Base-by-base conservation (phyloP, 2,797 vertebrate genomes). In the Sarcoramphus papa region DNA sequence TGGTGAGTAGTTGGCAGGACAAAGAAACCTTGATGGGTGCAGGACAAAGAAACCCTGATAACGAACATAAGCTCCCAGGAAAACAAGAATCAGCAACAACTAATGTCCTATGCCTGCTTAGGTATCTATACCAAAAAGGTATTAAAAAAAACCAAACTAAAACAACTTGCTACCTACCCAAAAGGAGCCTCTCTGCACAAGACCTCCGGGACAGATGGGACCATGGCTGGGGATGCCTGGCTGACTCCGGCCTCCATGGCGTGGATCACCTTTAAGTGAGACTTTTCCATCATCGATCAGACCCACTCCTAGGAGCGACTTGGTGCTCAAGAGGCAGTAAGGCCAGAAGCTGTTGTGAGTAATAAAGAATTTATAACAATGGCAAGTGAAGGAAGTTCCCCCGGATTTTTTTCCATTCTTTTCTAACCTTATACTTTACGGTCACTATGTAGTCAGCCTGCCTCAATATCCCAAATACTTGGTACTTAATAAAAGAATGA, bases 181-280 rank as follows among this genome's bases (percentile, higher is more conserved):
- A 16, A 72, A 70, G 10, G 9, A 79, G 4, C 25, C 4, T 43
- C 9, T 85, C 31, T 63, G 7, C 14, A 40, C 11, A 48, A 70
- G 27, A 43, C 48, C 15, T 81, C 23, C 27, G 4, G 31, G 25
- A 54, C 2, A 56, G 20, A 74, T 10, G 9, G 9, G 8, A 53
- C 4, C 18, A 1, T 51, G 47, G 3, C 3, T 0, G 0, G 25
- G 14, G 25, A 21, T 3, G 1, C 21, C 15, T 40, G 75, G 9
- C 24, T 70, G 56, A 74, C 31, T 40, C 47, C 20, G 27, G 22
- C 22, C 35, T 24, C n/a, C 4, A 3, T 30, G 12, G n/a, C 3
- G 2, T 3, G 4, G 10, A 37, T 30, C 7, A 70, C 33, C 47
- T 27, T 0, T 3, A 40, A 51, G 35, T 10, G 7, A 67, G 1